Evolutionary conservation across 2,113 vertebrate genomes (phyloP).

Genomic region (Gallinago paraguaiae): DNA sequence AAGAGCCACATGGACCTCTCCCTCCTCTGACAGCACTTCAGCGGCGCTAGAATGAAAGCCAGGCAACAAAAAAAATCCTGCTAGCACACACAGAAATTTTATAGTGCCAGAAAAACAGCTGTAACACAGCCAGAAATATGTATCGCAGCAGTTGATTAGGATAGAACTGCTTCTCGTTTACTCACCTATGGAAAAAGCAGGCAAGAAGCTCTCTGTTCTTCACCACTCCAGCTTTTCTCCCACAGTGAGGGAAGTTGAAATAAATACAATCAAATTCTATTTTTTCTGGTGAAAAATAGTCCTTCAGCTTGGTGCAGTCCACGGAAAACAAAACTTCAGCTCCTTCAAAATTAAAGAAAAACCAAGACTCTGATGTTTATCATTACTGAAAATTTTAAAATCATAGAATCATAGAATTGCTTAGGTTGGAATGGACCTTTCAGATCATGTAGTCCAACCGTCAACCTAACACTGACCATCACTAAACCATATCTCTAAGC

Average conservation of each 20-base stretch:
- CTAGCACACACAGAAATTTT: neutral
- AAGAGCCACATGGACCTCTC: slow-evolving; percentile 88
- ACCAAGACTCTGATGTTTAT: neutral
- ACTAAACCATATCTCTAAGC: too few species aligned
- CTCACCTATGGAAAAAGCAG: slow-evolving; percentile 89
- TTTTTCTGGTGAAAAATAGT: slow-evolving; percentile 64
- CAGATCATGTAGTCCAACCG: too few species aligned
- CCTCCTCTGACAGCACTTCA: slow-evolving; percentile 81
- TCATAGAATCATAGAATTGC: too few species aligned
- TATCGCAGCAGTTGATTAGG: neutral
- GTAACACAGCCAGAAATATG: neutral
- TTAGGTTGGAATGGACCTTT: too few species aligned
- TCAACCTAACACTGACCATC: too few species aligned
- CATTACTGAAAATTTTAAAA: neutral
- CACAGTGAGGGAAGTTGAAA: slow-evolving; percentile 97
- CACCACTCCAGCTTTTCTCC: slow-evolving; percentile 92
- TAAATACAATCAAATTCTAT: slow-evolving; percentile 82
- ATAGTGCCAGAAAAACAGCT: neutral
- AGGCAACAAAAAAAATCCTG: neutral
- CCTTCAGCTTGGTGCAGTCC: slow-evolving; percentile 84
- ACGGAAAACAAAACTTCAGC: slow-evolving; percentile 84
- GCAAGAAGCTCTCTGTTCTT: slow-evolving; percentile 90
- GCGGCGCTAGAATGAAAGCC: slow-evolving; percentile 73
- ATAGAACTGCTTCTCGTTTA: neutral
- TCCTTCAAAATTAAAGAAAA: slow-evolving; percentile 65